Percentiles rank a stretch among this genome's conserved stretches.
phyloP scores from a whole-genome alignment of 2,113 vertebrate species.

The Sula dactylatra region DNA sequence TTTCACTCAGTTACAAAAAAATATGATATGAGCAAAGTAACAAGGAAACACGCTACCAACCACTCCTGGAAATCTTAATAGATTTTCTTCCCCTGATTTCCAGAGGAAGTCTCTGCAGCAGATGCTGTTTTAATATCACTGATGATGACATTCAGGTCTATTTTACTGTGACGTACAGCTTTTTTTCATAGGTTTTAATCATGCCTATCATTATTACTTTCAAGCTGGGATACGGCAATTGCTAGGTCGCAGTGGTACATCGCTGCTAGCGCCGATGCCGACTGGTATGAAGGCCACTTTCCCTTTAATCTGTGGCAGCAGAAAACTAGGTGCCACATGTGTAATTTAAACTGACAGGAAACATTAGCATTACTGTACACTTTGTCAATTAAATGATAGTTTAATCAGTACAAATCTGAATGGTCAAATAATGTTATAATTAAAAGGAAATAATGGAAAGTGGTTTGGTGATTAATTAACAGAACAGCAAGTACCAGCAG shows the following conservation, averaged over 20 bases:
- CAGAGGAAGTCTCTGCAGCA: neutral
- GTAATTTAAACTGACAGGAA: constrained; percentile 75
- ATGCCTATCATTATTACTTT: neutral
- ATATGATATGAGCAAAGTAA: constrained; percentile 38
- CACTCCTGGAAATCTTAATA: neutral
- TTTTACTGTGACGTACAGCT: neutral
- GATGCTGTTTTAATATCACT: neutral
- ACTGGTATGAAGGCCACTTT: neutral
- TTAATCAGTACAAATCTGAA: constrained; percentile 76
- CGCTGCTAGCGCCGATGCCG: neutral
- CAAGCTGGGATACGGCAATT: neutral
- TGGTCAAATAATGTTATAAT: constrained; percentile 80
- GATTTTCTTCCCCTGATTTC: neutral
- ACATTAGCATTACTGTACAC: constrained; percentile 64
- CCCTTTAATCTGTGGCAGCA: neutral
- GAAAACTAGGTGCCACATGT: constrained; percentile 28
- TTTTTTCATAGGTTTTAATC: neutral
- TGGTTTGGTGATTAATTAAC: constrained; percentile 71
- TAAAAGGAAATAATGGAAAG: constrained; percentile 78
- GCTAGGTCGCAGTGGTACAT: neutral
- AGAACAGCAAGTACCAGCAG: constrained; percentile 58
- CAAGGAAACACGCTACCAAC: constrained; percentile 16
- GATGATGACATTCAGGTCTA: neutral
- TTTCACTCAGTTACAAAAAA: constrained; percentile 62
- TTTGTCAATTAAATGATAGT: constrained; percentile 78